Conservation (phyloP, 2,113 vertebrate genomes). For the Phoenicopterus ruber region DNA sequence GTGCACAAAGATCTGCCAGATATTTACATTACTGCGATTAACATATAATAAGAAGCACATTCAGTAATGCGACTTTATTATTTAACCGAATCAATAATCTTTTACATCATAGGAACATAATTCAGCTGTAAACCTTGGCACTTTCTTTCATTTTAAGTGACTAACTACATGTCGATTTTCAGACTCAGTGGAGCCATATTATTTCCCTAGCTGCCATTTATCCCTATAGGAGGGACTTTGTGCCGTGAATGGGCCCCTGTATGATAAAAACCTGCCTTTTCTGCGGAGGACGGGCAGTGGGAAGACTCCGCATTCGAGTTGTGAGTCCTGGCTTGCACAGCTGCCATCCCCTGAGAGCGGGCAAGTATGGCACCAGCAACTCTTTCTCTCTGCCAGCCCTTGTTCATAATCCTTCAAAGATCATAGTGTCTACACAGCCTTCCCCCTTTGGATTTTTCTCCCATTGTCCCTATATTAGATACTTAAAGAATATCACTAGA, state of each 20-base stretch:
- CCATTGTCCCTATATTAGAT: neutral
- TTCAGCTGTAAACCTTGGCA: neutral
- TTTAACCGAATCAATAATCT: neutral
- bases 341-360: neutral
- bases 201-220: neutral
- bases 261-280: neutral
- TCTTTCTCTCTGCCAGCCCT: neutral
- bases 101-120: slow-evolving; percentile 8
- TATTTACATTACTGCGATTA: slow-evolving; percentile 33
- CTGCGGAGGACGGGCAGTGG: neutral
- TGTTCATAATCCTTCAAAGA: neutral
- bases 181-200: neutral
- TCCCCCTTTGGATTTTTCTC: neutral
- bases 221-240: neutral
- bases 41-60: neutral
- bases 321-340: neutral
- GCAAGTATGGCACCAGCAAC: neutral
- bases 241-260: neutral
- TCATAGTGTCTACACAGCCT: neutral
- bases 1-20: neutral
- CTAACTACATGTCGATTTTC: neutral
- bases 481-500: neutral
- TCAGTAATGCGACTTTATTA: slow-evolving; percentile 6
- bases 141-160: neutral
- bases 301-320: neutral